Base-by-base conservation (phyloP, 2,797 vertebrate species). In the Syngnathus rostellatus region DNA sequence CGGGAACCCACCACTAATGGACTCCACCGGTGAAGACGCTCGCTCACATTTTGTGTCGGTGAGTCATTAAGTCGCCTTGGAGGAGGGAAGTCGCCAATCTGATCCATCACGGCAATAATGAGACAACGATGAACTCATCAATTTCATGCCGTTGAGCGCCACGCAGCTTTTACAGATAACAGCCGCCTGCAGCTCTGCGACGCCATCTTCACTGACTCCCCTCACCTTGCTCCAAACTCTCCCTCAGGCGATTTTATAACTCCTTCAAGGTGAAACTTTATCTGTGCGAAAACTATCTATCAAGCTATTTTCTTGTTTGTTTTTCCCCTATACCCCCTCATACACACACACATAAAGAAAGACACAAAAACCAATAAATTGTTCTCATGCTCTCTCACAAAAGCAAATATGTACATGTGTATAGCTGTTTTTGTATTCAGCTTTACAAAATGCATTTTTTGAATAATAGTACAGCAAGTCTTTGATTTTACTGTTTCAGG, bases 21-120 rank as follows among this genome's bases (percentile, higher is more conserved):
- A 85, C 77, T 75, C 86, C 83, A 84, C 81, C 82, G 76, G 81
- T 85, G 83, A 88, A 86, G 79, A 77, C 82, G 78, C 86, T 83
- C 84, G 79, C 86, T 90, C 88, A 86, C 81, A 88, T 88, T 86
- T 87, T 37, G 85, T 88, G 88, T 89, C 85, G 85, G 81, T 79
- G 86, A 90, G 83, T 89, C 89, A 92, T 92, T 92, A 92, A 85
- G 85, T 81, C 64, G 87, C 86, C 84, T 91, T 90, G 89, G 88
- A 88, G 89, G 88, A 88, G 86, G 85, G 86, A 89, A 89, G 86
- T 86, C 80, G 77, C 86, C 86, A 83, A 86, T 91, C 87, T 89
- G 90, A 90, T 91, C 88, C 86, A 91, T 91, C 89, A 89, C 83
- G 78, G 78, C 82, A 89, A 85, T 90, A 91, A 91, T 88, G 87